Conservation (phyloP, 2,113 vertebrate species). For the Emydocephalus ijimae region DNA sequence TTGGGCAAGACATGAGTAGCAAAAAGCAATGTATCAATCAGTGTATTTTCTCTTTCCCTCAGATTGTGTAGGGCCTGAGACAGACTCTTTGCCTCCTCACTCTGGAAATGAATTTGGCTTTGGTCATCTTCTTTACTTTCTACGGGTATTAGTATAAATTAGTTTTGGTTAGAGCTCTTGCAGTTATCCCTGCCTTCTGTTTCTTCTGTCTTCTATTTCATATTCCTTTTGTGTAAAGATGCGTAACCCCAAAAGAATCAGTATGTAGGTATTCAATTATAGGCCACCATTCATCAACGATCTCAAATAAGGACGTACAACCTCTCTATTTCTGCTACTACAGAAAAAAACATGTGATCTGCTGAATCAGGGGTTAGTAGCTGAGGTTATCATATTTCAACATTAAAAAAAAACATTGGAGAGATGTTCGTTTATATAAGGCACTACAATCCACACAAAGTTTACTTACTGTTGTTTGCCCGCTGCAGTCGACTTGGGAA, state of each 20-base stretch:
- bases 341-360: background rate
- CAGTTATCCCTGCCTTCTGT: background rate
- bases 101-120: background rate
- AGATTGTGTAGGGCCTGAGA: background rate
- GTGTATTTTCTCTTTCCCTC: background rate
- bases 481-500: background rate
- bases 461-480: background rate
- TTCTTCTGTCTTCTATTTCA: background rate
- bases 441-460: background rate
- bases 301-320: background rate
- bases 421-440: background rate
- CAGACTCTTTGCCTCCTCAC: background rate
- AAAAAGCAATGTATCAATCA: no score
- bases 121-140: background rate
- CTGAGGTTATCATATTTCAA: background rate
- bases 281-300: background rate
- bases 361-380: background rate
- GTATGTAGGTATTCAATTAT: background rate
- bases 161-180: background rate
- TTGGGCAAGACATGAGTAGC: background rate
- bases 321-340: background rate
- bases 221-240: background rate
- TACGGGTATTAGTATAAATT: background rate
- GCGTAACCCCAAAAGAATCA: background rate
- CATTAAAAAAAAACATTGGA: background rate